A percentile compares a stretch with the other conserved stretches of the same genome.
phyloP scores from a whole-genome alignment of 1,140 invertebrate species.

The Pachyrhynchus sulphureomaculatus region DNA sequence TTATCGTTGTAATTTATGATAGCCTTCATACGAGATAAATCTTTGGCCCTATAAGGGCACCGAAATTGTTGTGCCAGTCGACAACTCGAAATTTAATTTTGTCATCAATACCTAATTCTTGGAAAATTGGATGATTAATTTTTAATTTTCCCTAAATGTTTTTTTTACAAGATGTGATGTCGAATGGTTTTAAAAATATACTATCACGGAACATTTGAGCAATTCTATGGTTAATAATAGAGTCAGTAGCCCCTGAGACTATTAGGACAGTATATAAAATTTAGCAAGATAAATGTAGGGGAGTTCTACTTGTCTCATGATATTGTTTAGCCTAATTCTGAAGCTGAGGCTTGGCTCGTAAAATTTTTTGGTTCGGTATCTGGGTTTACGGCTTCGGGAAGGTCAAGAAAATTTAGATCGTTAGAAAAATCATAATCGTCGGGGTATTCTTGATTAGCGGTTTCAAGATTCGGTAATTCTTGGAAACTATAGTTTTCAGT shows the following conservation, averaged over 20 bases:
- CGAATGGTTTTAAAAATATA: slow-evolving; percentile 2
- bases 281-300: too few species aligned
- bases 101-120: slow-evolving; percentile 1
- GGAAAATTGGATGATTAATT: not conserved
- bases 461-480: too few species aligned
- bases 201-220: not conserved
- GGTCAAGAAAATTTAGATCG: too few species aligned
- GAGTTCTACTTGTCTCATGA: too few species aligned
- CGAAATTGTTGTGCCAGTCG: slow-evolving; percentile 8
- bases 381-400: too few species aligned
- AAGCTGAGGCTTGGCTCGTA: too few species aligned
- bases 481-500: too few species aligned
- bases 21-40: too few species aligned
- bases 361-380: too few species aligned
- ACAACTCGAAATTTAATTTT: not conserved
- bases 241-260: not conserved
- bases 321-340: too few species aligned
- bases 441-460: too few species aligned
- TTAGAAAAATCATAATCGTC: too few species aligned
- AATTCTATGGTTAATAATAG: not conserved
- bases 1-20: slow-evolving; percentile 10
- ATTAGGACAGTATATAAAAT: not conserved
- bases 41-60: not conserved
- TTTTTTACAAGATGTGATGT: not conserved
- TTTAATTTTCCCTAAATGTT: not conserved